Base-by-base conservation (phyloP, 1,140 invertebrate species). In the Drosophila sp. region DNA sequence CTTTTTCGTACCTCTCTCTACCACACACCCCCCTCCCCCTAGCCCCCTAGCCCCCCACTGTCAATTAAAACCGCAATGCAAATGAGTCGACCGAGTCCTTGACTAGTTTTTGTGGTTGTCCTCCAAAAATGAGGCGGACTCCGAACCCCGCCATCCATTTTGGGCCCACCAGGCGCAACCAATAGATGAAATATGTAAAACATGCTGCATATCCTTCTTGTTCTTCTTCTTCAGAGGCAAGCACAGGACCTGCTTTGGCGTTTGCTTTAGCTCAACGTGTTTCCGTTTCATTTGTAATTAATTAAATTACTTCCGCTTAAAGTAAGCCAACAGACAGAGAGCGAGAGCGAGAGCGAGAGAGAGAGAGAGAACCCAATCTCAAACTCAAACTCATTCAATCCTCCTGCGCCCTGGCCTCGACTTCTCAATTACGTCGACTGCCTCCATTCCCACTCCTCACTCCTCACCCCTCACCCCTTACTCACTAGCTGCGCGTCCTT, bases 291-390 rank as follows among this genome's bases (percentile, higher is more conserved):
- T 90, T 90, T 90, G 89, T 91, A 90, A 90, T 90, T 90, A 90
- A 90, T 90, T 90, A 90, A 91, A 90, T 90, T 90, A 90, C 87
- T 90, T 90, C 87, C 87, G 87, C 89, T 90, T 89, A 90, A 90
- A 87, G 83, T 72, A 71, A 72, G 71, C 75, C 78, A 58, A 62
- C 47, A 64, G 57, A 32, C 63, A 57, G 29, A 54, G 40, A 29
- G 40, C 10, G 10, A 11, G 10, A 38, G 35, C 10, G 35, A 38
- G 35, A 38, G 10, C 10, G 3, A 38, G 35, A 11, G 35, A 38
- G 11, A 2, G 10, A 38, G 29, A 60, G 47, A 17, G 38, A 64
- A 68, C 33, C 68, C 70, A 66, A 72, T 70, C 41, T 35, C 68
- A 57, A 67, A 66, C 73, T 74, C 81, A 83, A 72, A 66, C 56